phyloP scores from a whole-genome alignment of 2,113 vertebrate species.

The Lipotes vexillifer region DNA sequence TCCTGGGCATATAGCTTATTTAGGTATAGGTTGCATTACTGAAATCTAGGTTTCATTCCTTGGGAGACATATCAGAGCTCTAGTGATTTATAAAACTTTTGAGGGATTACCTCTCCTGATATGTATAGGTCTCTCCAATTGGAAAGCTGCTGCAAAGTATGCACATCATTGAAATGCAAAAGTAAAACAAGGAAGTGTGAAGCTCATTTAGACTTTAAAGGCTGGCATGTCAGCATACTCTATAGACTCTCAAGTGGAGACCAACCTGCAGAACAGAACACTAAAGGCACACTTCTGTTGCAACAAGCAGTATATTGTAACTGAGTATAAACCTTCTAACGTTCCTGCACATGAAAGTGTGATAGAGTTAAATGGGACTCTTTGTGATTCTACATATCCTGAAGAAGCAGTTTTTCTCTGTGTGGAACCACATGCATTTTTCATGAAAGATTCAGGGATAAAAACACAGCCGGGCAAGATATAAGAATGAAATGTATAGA shows the following conservation, averaged over 20 bases:
- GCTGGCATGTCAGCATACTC: background rate
- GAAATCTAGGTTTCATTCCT: background rate
- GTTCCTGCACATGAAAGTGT: background rate
- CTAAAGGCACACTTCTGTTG: background rate
- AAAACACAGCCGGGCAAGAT: background rate
- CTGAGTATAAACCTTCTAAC: background rate
- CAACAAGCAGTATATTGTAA: slow-evolving; percentile 17
- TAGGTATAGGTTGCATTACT: background rate
- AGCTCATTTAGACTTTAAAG: background rate
- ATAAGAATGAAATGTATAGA: slow-evolving; percentile 34
- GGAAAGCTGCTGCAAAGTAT: background rate
- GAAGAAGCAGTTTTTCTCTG: slow-evolving; percentile 29
- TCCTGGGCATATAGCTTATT: background rate
- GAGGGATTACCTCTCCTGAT: background rate
- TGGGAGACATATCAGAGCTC: background rate
- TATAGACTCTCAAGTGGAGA: background rate
- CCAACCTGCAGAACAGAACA: background rate
- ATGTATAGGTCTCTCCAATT: background rate
- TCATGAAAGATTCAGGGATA: background rate
- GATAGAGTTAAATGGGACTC: slow-evolving; percentile 13
- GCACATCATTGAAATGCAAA: background rate
- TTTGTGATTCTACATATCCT: slow-evolving; percentile 4
- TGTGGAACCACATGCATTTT: slow-evolving; percentile 24
- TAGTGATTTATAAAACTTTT: background rate
- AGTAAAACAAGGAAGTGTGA: background rate